Conservation (phyloP, 1,140 invertebrate species). For the Cherax destructor region DNA sequence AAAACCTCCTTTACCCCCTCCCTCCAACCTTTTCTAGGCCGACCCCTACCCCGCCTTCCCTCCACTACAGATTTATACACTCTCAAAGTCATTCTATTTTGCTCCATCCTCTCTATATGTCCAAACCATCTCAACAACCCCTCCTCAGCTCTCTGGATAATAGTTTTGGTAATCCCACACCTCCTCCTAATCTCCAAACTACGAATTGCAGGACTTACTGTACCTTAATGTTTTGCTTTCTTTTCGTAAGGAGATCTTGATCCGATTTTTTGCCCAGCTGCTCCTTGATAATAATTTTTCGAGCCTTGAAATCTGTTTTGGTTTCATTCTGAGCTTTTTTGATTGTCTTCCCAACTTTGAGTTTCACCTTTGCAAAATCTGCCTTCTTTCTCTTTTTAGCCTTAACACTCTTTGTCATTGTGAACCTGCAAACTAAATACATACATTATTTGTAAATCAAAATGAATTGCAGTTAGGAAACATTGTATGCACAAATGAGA, state of each 20-base stretch:
- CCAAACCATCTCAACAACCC: too few relatives aligned
- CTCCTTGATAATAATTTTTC: slow-evolving; percentile 87
- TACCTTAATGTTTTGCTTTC: slow-evolving; percentile 85
- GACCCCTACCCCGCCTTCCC: too few relatives aligned
- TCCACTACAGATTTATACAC: too few relatives aligned
- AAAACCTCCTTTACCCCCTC: too few relatives aligned
- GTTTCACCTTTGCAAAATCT: slow-evolving; percentile 75
- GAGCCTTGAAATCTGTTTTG: slow-evolving; percentile 90
- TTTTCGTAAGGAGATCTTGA: slow-evolving; percentile 80
- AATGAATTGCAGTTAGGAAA: background rate
- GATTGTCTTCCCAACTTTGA: slow-evolving; percentile 80
- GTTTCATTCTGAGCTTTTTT: slow-evolving; percentile 86
- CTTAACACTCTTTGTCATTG: slow-evolving; percentile 63
- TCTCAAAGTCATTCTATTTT: too few relatives aligned
- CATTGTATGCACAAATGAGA: background rate
- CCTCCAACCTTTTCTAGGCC: too few relatives aligned
- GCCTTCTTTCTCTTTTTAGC: slow-evolving; percentile 55
- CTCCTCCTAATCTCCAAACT: too few relatives aligned
- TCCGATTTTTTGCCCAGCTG: slow-evolving; percentile 83
- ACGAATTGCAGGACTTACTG: too few relatives aligned
- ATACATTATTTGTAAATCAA: background rate
- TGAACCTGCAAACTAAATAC: background rate
- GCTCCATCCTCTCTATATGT: too few relatives aligned
- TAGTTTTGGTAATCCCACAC: too few relatives aligned
- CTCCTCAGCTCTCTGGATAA: too few relatives aligned